Base-by-base conservation (phyloP, 2,888 invertebrate species). In the Adelognathus sp. region DNA sequence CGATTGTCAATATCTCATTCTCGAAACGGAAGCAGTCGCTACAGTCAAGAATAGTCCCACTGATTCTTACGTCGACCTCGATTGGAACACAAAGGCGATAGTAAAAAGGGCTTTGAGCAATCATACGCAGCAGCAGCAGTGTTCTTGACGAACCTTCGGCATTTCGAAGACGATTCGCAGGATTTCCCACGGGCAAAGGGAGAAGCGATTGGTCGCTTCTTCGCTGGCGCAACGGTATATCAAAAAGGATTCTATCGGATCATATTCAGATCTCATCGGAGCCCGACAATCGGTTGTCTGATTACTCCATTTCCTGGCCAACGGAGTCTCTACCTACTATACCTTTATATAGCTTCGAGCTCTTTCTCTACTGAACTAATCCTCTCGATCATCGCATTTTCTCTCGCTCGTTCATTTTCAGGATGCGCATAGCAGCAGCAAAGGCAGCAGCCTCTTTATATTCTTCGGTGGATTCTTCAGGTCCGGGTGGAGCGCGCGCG, bases 41-140 rank as follows among this genome's bases (percentile, higher is more conserved):
- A 41, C 5, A 39, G 39, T 39, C 14, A 64, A 41, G 21, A 9
- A 16, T 44, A 33, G 31, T 56, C 31, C 11, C 52, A 46, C 29
- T 36, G 14, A 7, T 36, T 52, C 46, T 14, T 36, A n/a, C 27
- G 16, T 9, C 60, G 33, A 58, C 50, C n/a, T n/a, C 56, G 50
- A 64, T 21, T n/a, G 14, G 33, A 54, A 46, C 61, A 24, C 9
- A 54, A 64, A 66, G 72, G 33, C 75, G 63, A 60, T 71, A 29
- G 66, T 44, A 36, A 60, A 60, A 27, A 73, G 77, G 72, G 77
- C 79, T 80, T 80, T 78, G 80, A 80, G 82, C 80, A 82, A 82
- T 82, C 82, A 82, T 79, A 79, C 64, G 56, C 70, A 50, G 63
- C 50, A 58, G 56, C 70, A 50, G 63, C 50, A 58, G 58, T 71